Evolutionary conservation across 2,113 vertebrate genomes (phyloP).

Genomic region (Poeciliopsis prolifica): DNA sequence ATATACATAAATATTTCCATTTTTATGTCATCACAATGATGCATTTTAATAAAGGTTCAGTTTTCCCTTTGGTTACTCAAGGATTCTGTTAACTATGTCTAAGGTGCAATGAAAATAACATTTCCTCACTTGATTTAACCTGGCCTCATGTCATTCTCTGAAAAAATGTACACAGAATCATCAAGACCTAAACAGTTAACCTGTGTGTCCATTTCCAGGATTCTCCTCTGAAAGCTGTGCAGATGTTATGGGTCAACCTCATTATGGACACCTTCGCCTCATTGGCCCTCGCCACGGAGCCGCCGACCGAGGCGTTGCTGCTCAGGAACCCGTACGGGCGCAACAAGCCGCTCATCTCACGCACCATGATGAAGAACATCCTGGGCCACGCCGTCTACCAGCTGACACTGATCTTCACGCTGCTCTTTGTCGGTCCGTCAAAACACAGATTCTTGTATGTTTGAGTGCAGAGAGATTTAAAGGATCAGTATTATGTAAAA

Average conservation of each 20-base stretch:
- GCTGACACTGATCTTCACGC: constrained; percentile 90
- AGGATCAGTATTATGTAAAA: too few relatives aligned
- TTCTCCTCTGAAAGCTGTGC: constrained; percentile 97
- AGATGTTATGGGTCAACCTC: constrained; percentile 99
- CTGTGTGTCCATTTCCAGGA: constrained; percentile 81
- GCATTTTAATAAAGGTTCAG: too few relatives aligned
- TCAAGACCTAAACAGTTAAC: neutral
- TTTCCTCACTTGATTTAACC: too few relatives aligned
- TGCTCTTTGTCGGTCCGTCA: constrained; percentile 93
- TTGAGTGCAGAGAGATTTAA: neutral
- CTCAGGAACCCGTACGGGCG: constrained; percentile 94
- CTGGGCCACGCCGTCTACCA: constrained; percentile 95
- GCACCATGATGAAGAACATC: constrained; percentile 99
- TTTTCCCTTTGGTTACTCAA: too few relatives aligned
- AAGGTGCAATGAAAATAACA: too few relatives aligned
- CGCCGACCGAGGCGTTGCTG: constrained; percentile 93
- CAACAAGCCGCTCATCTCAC: constrained; percentile 96
- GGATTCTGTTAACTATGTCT: too few relatives aligned
- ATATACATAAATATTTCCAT: too few relatives aligned
- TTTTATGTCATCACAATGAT: too few relatives aligned
- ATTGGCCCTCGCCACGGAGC: constrained; percentile 95
- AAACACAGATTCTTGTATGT: neutral
- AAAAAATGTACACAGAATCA: neutral
- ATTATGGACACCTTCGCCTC: constrained; percentile 99
- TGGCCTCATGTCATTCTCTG: neutral